A percentile compares a stretch with the other conserved stretches of the same genome.
phyloP scores from a whole-genome alignment of 2,113 vertebrate species.

The Ceratotherium simum region DNA sequence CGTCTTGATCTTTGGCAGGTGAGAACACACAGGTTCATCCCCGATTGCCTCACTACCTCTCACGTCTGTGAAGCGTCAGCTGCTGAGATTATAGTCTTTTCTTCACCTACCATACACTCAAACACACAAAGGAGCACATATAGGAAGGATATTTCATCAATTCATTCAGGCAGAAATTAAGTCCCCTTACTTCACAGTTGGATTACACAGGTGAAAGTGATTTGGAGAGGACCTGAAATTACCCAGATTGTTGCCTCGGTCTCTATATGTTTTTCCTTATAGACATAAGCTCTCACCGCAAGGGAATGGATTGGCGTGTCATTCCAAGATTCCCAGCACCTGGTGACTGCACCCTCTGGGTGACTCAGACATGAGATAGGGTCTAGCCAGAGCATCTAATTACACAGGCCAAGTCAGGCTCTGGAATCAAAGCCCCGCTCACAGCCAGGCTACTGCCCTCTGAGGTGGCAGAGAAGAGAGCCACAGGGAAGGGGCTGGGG shows the following conservation, averaged over 20 bases:
- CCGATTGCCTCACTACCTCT: background rate
- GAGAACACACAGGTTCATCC: background rate
- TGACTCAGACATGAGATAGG: slow-evolving; percentile 74
- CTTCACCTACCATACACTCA: background rate
- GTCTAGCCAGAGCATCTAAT: slow-evolving; percentile 70
- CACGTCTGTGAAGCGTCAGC: background rate
- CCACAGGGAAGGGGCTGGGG: slow-evolving; percentile 14
- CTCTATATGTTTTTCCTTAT: background rate
- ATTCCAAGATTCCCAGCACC: slow-evolving; percentile 24
- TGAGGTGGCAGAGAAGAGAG: slow-evolving; percentile 59
- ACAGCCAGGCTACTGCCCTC: background rate
- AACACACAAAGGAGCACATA: background rate
- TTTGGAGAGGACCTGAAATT: background rate
- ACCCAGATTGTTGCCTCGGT: background rate
- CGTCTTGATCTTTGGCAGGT: background rate
- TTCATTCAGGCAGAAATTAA: background rate
- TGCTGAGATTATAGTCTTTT: background rate
- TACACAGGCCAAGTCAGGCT: slow-evolving; percentile 62
- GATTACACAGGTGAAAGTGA: background rate
- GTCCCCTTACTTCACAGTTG: background rate
- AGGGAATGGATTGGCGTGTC: background rate
- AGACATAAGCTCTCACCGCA: background rate
- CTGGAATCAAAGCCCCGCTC: slow-evolving; percentile 34
- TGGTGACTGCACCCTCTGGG: background rate
- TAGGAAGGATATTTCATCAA: background rate